Evolutionary conservation across 2,888 invertebrate genomes (phyloP), one percentile per base, ranked within the genome.

Genomic region (Limnephilus rhombicus): DNA sequence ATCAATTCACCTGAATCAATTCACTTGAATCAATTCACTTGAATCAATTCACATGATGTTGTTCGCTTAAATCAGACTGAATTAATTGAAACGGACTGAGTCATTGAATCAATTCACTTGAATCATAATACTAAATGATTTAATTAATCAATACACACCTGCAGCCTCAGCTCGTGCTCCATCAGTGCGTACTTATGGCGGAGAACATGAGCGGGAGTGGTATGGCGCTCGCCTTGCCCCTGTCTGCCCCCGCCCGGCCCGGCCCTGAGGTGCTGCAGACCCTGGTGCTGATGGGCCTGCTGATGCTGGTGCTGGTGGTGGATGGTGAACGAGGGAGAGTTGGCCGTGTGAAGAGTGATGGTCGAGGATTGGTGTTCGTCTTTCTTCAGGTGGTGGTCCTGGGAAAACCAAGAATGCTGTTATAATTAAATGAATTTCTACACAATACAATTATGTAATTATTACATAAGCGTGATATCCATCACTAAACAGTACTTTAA

Each of bases 111-210:
- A 49, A 49, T 15, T 49, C 53, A 53, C 18, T 53, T 53, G 12
- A 53, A 18, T 18, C 15, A 18, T 53, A 53, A 49, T 49, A 15
- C 53, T 18, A 18, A 53, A 53, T 24, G 5, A 1, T 18, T 53
- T 18, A 15, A 53, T 7, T 4, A 53, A 68, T 68, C 9, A 89
- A 80, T 49, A 49, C 85, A 31, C 34, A 96, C 96, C 95, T 96
- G 96, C 85, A 96, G 94, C 92, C 96, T 94, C 49, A 96, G 94
- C 93, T 96, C 96, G 90, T 96, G 96, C 93, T 96, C 96, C 94
- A 96, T 94, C 89, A 96, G 95, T 2, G 96, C 96, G 93, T 96
- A 96, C 94, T 96, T 96, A 93, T 96, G 96, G 45, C 96, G 94
- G 90, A 96, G 34, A 85, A 93, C 80, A 80, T 91, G 92, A 11